These are phyloP conservation scores for Zelostemma sp. DNA, from an alignment of 1,140 invertebrate genomes.

Conservation along the genomic window DNA sequence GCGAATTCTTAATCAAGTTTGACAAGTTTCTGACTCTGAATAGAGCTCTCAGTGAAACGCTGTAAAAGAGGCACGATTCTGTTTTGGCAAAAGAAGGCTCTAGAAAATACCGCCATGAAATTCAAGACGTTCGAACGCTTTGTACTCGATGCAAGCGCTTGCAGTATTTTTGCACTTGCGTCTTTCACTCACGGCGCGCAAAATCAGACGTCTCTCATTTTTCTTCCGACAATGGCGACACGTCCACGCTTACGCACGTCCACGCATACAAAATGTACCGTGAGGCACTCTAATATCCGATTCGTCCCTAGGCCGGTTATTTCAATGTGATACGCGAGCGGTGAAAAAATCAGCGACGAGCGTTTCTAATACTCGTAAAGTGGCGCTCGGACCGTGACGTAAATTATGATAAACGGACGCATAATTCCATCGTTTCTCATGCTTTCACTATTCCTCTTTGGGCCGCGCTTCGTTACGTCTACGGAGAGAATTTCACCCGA, in stretches of 20 bases:
- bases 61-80: too few relatives aligned
- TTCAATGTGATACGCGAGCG: neutral
- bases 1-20: neutral
- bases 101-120: neutral
- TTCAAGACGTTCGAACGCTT: neutral
- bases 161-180: too few relatives aligned
- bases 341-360: conserved; percentile 8
- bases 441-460: conserved; percentile 45
- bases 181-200: neutral
- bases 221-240: neutral
- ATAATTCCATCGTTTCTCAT: conserved; percentile 57
- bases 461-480: conserved; percentile 23
- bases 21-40: neutral
- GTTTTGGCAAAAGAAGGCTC: too few relatives aligned
- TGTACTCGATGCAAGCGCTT: too few relatives aligned
- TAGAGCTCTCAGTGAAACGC: too few relatives aligned
- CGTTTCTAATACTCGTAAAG: conserved; percentile 40
- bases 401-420: conserved; percentile 56
- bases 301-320: neutral
- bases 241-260: neutral
- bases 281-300: neutral
- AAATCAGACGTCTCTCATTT: neutral
- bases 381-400: conserved; percentile 26
- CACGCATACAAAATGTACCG: neutral
- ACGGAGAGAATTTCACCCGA: conserved; percentile 23